Evolutionary conservation across 2,113 vertebrate species (phyloP).

Genomic region (Protomyctophum bolini): DNA sequence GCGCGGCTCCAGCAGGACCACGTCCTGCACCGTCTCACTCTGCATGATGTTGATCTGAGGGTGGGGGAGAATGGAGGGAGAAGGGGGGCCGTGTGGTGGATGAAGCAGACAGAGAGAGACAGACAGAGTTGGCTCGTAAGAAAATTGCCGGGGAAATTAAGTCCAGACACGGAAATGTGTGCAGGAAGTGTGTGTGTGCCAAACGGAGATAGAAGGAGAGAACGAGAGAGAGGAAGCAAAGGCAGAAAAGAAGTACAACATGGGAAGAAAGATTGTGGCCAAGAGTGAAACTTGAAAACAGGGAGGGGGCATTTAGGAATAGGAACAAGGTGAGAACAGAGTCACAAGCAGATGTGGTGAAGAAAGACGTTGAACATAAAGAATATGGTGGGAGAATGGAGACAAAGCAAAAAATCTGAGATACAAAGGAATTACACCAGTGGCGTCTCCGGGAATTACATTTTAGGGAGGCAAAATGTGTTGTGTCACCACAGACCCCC

Average conservation of each 20-base stretch:
- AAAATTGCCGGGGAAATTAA: not conserved
- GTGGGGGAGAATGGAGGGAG: not conserved
- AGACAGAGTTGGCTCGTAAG: not conserved
- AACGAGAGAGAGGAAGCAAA: not conserved
- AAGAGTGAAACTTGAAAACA: not conserved
- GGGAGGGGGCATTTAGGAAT: not conserved
- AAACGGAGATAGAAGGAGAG: not conserved
- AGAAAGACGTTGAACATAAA: not conserved
- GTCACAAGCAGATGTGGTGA: not conserved
- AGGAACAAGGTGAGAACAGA: not conserved
- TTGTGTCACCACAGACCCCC: no score
- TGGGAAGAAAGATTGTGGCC: not conserved
- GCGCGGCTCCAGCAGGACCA: constrained; percentile 95
- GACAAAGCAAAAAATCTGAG: not conserved
- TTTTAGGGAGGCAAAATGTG: no score
- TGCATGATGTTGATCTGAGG: constrained; percentile 98
- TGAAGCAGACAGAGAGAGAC: not conserved
- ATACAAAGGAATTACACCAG: not conserved
- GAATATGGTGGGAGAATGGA: not conserved
- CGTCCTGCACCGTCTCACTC: constrained; percentile 97
- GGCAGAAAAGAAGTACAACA: no score
- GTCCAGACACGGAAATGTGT: not conserved
- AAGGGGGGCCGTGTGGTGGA: not conserved
- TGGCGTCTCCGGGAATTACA: no score
- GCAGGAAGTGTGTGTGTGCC: not conserved